These are phyloP conservation scores for Ochlodes sylvanus DNA, from an alignment of 2,888 invertebrate species.

Conservation along the genomic window DNA sequence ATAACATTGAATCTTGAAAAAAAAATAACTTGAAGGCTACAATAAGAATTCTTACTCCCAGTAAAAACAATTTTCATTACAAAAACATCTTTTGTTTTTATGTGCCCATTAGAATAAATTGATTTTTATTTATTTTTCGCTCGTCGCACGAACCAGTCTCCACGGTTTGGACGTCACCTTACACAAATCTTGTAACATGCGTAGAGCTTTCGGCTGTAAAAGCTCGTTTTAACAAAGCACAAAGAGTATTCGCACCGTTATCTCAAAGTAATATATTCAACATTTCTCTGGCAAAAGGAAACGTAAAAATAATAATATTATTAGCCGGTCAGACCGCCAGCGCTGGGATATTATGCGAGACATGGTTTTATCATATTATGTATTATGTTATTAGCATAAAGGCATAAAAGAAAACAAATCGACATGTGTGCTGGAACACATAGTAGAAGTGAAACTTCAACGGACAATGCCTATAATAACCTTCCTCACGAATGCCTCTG, in stretches of 20 bases:
- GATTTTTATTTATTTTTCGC: no score
- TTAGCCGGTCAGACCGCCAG: neutral
- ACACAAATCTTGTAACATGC: conserved; percentile 30
- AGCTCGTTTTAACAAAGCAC: conserved; percentile 32
- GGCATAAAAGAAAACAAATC: no score
- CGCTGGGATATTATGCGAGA: conserved; percentile 6
- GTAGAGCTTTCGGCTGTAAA: conserved; percentile 27
- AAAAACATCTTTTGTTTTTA: no score
- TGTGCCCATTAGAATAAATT: no score
- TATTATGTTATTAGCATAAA: neutral
- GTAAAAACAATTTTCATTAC: no score
- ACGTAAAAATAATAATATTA: conserved; percentile 47
- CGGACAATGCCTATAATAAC: no score
- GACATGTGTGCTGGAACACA: no score
- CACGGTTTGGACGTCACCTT: neutral
- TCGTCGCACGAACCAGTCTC: neutral
- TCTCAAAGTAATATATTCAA: conserved; percentile 44
- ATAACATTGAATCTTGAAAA: no score
- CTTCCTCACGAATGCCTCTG: no score
- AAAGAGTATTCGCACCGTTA: conserved; percentile 35
- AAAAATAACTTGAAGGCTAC: no score
- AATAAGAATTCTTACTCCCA: no score
- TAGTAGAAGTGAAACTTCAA: no score
- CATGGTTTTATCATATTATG: neutral
- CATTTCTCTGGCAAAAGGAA: conserved; percentile 36